These are phyloP conservation scores for Sipha maydis DNA, from an alignment of 2,888 invertebrate species.

Conservation along the genomic window DNA sequence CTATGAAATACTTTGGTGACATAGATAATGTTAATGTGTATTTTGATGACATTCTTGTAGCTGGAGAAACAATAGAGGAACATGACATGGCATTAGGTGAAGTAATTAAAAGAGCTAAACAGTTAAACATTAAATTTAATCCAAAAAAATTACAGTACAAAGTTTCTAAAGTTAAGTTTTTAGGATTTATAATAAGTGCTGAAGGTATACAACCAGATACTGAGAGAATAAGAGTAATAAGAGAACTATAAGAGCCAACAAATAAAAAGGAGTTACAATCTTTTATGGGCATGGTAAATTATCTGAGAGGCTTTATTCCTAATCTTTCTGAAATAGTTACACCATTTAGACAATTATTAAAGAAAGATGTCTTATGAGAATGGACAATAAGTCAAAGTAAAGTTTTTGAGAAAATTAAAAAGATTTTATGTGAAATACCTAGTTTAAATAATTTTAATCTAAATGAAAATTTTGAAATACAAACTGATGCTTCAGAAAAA, in stretches of 20 bases:
- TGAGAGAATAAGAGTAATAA: constrained; percentile 42
- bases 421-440: constrained; percentile 62
- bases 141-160: constrained; percentile 60
- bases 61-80: constrained; percentile 16
- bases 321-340: constrained; percentile 63
- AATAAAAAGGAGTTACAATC: constrained; percentile 51
- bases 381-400: constrained; percentile 65
- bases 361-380: constrained; percentile 64
- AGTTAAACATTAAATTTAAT: constrained; percentile 63
- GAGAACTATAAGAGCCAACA: constrained; percentile 22
- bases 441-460: constrained; percentile 65
- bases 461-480: constrained; percentile 34
- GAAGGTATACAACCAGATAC: constrained; percentile 39
- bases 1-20: constrained; percentile 64
- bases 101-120: constrained; percentile 58
- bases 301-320: constrained; percentile 65
- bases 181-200: constrained; percentile 49
- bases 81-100: constrained; percentile 59
- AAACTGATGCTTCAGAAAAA: constrained; percentile 57
- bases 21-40: constrained; percentile 63
- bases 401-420: constrained; percentile 64
- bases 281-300: constrained; percentile 65
- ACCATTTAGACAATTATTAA: constrained; percentile 64
- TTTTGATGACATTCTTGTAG: constrained; percentile 64
- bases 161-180: constrained; percentile 51